A percentile compares a stretch with the other conserved stretches of the same genome.
phyloP scores from a whole-genome alignment of 2,797 vertebrate genomes.

The Bothrops alternatus region DNA sequence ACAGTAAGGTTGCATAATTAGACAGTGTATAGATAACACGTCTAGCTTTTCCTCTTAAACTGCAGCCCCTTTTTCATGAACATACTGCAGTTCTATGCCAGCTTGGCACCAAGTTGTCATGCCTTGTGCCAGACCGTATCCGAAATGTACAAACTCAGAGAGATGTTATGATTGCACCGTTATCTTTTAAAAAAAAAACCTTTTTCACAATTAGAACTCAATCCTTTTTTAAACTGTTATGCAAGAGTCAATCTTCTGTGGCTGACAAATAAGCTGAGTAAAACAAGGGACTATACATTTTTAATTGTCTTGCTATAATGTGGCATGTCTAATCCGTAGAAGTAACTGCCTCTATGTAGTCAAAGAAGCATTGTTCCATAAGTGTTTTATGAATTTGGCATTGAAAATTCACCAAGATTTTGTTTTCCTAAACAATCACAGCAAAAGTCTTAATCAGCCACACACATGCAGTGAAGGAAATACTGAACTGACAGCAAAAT shows the following conservation, averaged over 20 bases:
- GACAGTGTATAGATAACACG: constrained; percentile 79
- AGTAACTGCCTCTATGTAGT: constrained; percentile 56
- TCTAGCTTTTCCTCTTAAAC: constrained; percentile 73
- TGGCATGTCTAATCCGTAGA: constrained; percentile 68
- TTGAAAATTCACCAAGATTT: constrained; percentile 11
- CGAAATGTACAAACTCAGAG: constrained; percentile 70
- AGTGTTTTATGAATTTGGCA: constrained; percentile 48
- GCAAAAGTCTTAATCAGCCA: neutral
- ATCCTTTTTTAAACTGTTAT: constrained; percentile 58
- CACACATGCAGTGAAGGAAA: neutral
- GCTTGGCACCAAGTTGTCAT: constrained; percentile 68
- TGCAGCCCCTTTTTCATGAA: constrained; percentile 69
- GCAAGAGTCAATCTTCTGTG: constrained; percentile 69
- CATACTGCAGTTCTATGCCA: constrained; percentile 70
- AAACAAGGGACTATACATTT: constrained; percentile 73
- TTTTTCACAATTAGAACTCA: constrained; percentile 70
- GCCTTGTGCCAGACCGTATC: constrained; percentile 66
- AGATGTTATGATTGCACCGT: constrained; percentile 68
- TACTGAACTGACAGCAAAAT: neutral
- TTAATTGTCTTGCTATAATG: constrained; percentile 71
- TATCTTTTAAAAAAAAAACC: constrained; percentile 62
- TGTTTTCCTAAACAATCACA: neutral
- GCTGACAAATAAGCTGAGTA: constrained; percentile 69
- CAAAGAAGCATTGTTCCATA: constrained; percentile 61
- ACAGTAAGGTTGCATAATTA: constrained; percentile 78